Percentiles rank a stretch among this genome's conserved stretches.
These are phyloP conservation scores for Drosophila nigrodunni DNA, from an alignment of 1,140 invertebrate genomes.

Conservation along the genomic window DNA sequence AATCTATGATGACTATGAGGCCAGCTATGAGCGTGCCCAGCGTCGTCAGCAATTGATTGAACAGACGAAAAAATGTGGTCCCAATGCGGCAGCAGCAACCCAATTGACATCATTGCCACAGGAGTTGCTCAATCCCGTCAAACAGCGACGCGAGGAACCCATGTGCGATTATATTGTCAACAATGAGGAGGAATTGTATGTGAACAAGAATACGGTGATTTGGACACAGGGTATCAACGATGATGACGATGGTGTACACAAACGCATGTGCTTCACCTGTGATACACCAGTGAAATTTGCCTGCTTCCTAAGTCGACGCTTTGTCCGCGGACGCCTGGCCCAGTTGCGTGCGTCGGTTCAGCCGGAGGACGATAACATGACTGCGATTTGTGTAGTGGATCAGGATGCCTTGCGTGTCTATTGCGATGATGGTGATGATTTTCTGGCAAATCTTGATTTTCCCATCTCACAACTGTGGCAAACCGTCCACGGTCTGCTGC, in stretches of 20 bases:
- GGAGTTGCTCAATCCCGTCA: constrained; percentile 40
- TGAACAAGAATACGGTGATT: constrained; percentile 92
- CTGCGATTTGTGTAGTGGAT: constrained; percentile 85
- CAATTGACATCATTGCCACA: constrained; percentile 66
- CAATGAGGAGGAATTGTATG: constrained; percentile 95
- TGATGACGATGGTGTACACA: constrained; percentile 75
- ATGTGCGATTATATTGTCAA: constrained; percentile 81
- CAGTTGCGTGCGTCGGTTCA: constrained; percentile 57
- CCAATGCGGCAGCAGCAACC: constrained; percentile 59
- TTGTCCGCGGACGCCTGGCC: constrained; percentile 87
- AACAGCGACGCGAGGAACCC: constrained; percentile 51
- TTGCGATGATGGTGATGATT: constrained; percentile 92
- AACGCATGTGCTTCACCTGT: constrained; percentile 91
- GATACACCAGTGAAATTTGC: constrained; percentile 93
- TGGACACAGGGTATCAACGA: constrained; percentile 86
- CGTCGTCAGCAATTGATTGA: constrained; percentile 66
- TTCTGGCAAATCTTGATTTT: constrained; percentile 92
- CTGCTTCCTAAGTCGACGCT: constrained; percentile 88
- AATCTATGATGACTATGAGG: constrained; percentile 73
- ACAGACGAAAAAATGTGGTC: constrained; percentile 64
- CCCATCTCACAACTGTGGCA: constrained; percentile 91
- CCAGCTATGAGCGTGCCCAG: constrained; percentile 54
- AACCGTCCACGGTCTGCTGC: constrained; percentile 91
- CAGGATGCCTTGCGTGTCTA: constrained; percentile 91
- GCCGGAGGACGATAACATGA: constrained; percentile 56